Base-by-base conservation (phyloP, 2,888 invertebrate genomes). In the Drosophila tanythrix region DNA sequence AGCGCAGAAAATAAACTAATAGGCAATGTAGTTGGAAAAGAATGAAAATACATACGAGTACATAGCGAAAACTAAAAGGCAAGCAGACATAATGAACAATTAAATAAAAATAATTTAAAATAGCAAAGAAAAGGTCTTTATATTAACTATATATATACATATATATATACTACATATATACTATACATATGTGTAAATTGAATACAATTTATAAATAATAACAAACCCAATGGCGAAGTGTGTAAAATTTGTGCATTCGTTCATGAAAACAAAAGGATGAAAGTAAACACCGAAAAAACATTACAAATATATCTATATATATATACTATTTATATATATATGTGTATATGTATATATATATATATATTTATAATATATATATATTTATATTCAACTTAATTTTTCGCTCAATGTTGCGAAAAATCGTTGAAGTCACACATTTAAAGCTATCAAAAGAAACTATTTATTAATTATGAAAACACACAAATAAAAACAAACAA, bases 271-370 rank as follows among this genome's bases (percentile, higher is more conserved):
- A 83, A 90, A 90, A 91, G 91, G 92, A 92, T 92, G 90, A 91
- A 91, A 91, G 92, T 88, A 91, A 90, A 91, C 89, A 91, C 91
- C 91, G 88, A 90, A 89, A 90, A 91, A 88, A 91, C 80, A 89
- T 82, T 84, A 81, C 80, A 79, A 77, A 84, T 77, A 79, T 85
- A 75, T 78, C 61, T 82, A 71, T 72, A 73, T 70, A 60, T 80
- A 79, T 71, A 68, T 46, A 29, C 27, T 51, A 51, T 51, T 29
- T 51, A 51, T 29, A 81, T 70, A 80, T 78, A 76, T 76, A 62
- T 82, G 82, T 81, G 59, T 55, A 62, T 76, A 76, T 71, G 56
- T 63, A 50, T 65, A 62, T 53, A 63, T 58, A 78, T 70, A 79
- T 80, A 78, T 84, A 74, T 69, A 85, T 81, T 91, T 83, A 88